These are phyloP conservation scores for Diarsia dahlii DNA, from an alignment of 2,888 invertebrate species.

Conservation along the genomic window DNA sequence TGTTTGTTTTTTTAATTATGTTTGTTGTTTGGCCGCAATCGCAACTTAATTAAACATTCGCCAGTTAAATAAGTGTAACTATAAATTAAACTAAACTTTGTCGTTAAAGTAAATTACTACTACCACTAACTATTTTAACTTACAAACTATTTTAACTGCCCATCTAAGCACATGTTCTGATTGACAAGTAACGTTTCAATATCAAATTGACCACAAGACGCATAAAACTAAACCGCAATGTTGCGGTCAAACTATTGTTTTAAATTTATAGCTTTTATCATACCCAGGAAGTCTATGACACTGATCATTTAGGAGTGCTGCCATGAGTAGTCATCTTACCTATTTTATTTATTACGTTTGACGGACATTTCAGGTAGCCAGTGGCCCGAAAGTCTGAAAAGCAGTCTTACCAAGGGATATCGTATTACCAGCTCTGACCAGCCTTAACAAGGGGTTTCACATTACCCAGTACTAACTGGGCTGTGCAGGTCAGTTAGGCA, in stretches of 20 bases:
- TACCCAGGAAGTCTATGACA: neutral
- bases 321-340: neutral
- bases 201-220: constrained; percentile 34
- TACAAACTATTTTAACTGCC: neutral
- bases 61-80: neutral
- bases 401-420: too few relatives aligned
- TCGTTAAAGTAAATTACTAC: neutral
- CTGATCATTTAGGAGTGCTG: neutral
- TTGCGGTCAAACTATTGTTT: constrained; percentile 28
- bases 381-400: too few relatives aligned
- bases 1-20: too few relatives aligned
- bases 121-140: neutral
- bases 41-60: too few relatives aligned
- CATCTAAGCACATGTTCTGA: neutral
- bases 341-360: too few relatives aligned
- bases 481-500: too few relatives aligned
- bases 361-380: too few relatives aligned
- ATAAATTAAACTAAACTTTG: neutral
- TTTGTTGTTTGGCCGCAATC: too few relatives aligned
- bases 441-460: too few relatives aligned
- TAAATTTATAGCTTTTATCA: constrained; percentile 17
- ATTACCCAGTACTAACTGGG: too few relatives aligned
- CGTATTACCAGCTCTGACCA: too few relatives aligned
- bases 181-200: neutral
- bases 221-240: constrained; percentile 38